Evolutionary conservation across 2,113 vertebrate genomes (phyloP).

Genomic region (Vidua chalybeata): DNA sequence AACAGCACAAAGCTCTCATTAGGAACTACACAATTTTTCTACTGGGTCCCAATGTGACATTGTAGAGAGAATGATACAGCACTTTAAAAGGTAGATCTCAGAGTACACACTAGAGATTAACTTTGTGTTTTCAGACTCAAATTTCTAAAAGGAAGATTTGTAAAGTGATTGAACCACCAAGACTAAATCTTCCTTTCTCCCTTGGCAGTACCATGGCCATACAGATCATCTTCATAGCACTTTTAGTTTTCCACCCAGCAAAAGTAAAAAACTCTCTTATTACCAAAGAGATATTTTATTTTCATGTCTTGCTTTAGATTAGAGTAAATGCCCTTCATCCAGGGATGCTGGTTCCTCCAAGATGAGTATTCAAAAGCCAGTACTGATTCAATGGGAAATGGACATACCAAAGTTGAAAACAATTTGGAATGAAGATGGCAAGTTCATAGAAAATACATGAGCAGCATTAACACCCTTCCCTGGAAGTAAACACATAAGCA

Average conservation of each 20-base stretch:
- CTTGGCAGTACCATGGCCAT: background rate
- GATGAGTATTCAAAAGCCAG: background rate
- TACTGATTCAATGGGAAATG: background rate
- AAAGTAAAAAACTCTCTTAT: background rate
- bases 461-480: background rate
- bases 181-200: background rate
- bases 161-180: background rate
- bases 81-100: background rate
- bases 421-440: background rate
- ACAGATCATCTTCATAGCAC: background rate
- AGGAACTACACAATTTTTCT: background rate
- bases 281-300: background rate
- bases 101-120: background rate
- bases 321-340: background rate
- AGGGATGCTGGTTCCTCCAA: background rate
- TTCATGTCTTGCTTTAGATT: background rate
- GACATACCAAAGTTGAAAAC: background rate
- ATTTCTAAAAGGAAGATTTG: background rate
- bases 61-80: background rate
- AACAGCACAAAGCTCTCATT: background rate
- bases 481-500: background rate
- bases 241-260: background rate
- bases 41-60: background rate
- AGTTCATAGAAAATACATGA: background rate
- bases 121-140: background rate